A percentile compares a stretch with the other conserved stretches of the same genome.
These are phyloP conservation scores for Epinephelus cyanopodus DNA, from an alignment of 2,113 vertebrate genomes.

Conservation along the genomic window DNA sequence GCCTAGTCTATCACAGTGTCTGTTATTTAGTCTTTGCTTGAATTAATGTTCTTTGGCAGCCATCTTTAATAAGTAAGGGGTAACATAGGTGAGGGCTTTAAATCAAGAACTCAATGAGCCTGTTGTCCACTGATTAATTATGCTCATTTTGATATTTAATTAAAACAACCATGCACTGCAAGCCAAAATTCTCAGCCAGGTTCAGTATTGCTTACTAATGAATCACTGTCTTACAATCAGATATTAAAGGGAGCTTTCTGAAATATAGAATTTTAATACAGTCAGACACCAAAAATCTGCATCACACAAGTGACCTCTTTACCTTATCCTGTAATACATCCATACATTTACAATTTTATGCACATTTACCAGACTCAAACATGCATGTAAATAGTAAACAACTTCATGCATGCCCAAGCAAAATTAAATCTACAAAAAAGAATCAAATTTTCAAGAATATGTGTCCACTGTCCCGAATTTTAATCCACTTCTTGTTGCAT, in stretches of 20 bases:
- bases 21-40: conserved; percentile 11
- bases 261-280: neutral
- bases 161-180: conserved; percentile 42
- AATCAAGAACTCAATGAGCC: conserved; percentile 23
- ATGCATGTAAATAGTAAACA: neutral
- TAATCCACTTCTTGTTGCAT: conserved; percentile 12
- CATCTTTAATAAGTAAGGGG: conserved; percentile 30
- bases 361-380: neutral
- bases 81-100: conserved; percentile 12
- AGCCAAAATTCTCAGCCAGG: neutral
- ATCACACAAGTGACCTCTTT: too few species aligned
- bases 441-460: neutral
- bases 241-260: neutral
- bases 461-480: neutral
- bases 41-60: conserved; percentile 15
- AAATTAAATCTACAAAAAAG: neutral
- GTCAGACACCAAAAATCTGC: neutral
- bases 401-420: fast-evolving
- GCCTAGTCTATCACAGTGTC: neutral
- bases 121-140: conserved; percentile 48
- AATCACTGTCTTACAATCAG: conserved; percentile 23
- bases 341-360: neutral
- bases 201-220: conserved; percentile 23
- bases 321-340: neutral
- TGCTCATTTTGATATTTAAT: conserved; percentile 56